Percentiles rank a stretch among this genome's conserved stretches.
phyloP scores from a whole-genome alignment of 2,797 vertebrate species.

The Takifugu ocellatus region DNA sequence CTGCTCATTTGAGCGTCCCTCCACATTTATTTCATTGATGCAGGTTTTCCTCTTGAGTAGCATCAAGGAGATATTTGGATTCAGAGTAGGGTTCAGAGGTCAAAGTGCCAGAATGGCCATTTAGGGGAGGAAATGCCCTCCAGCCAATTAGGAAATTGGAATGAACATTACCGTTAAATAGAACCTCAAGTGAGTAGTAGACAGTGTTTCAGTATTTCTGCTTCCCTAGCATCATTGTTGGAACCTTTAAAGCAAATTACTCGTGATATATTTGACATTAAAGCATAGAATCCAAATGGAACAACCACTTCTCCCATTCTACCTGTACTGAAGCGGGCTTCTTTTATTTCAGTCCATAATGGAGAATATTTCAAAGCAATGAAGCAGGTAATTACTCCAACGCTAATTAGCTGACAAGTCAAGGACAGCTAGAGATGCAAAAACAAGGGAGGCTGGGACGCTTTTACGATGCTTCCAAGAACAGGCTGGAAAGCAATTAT shows the following conservation, averaged over 20 bases:
- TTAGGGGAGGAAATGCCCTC: no score
- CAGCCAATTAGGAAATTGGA: no score
- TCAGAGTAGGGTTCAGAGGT: no score
- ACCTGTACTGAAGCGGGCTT: conserved; percentile 3
- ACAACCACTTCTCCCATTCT: conserved; percentile 8
- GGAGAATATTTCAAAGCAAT: conserved; percentile 56
- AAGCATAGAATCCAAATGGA: conserved; percentile 14
- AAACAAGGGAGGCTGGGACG: background rate
- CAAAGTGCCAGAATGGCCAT: no score
- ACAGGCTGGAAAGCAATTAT: conserved; percentile 49
- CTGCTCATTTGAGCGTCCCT: no score
- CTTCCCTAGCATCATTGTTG: no score
- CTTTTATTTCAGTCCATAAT: conserved; percentile 35
- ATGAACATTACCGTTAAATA: no score
- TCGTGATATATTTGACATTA: background rate
- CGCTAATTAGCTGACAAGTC: conserved; percentile 74
- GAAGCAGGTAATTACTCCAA: conserved; percentile 72
- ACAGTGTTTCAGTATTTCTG: no score
- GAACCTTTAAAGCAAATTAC: background rate
- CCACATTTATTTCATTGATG: no score
- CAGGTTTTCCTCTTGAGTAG: no score
- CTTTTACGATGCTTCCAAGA: background rate
- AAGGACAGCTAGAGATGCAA: conserved; percentile 60
- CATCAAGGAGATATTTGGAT: no score
- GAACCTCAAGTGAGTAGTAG: no score